Base-by-base conservation (phyloP, 1,140 invertebrate genomes). In the Macrocentrus cingulum region DNA sequence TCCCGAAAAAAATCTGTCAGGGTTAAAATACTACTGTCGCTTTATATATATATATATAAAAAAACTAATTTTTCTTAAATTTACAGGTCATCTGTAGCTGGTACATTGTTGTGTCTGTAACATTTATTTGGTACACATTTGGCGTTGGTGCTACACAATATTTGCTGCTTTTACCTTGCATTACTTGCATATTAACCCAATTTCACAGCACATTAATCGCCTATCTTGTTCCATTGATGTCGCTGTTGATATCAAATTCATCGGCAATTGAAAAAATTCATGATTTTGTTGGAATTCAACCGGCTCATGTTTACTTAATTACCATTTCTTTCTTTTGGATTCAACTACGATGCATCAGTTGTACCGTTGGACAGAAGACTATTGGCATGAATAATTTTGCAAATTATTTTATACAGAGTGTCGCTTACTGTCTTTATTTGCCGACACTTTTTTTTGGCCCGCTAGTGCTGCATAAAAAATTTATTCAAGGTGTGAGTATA, bases 361-460 rank as follows among this genome's bases (percentile, higher is more conserved):
- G 80, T 50, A 74, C 73, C 34, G 75, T 85, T 34, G 82, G n/a
- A n/a, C n/a, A 85, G 52, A 73, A 63, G 22, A 78, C 74, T 32
- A 53, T 63, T 16, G 59, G 58, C n/a, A n/a, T n/a, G n/a, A n/a
- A n/a, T n/a, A n/a, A n/a, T n/a, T n/a, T 70, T 56, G 67, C 71
- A 3, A 59, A 67, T 13, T 66, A 78, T 53, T 72, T 83, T 42
- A 29, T 78, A 3, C 65, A 84, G 19, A 82, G 83, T 60, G 66
- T 88, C 16, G 83, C 85, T 23, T 95, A 94, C 69, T 84, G 84
- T 58, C 84, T 94, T 59, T 95, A 95, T 74, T 83, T 94, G 36
- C 92, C 92, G 20, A 80, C 87, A 7, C 81, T 91, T 37, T 88
- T 89, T 63, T 83, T 86, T 60, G 92, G 92, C 41, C 92, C 92